These are phyloP conservation scores for Harpagus bidentatus DNA, from an alignment of 2,113 vertebrate genomes.

Conservation along the genomic window DNA sequence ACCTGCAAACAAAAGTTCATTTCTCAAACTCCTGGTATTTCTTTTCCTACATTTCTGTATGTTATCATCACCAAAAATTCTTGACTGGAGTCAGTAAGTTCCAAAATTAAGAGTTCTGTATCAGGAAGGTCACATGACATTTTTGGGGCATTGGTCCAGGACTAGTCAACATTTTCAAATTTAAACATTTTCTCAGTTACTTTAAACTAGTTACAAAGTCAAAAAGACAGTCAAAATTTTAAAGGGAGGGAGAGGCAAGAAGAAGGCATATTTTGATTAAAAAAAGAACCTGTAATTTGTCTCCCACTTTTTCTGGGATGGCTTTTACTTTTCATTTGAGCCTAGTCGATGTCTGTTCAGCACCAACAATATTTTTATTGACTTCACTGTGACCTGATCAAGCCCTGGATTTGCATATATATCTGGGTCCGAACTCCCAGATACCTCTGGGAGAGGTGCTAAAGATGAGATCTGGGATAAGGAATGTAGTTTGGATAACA, in stretches of 20 bases:
- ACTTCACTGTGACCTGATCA: background rate
- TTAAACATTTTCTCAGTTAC: conserved; percentile 19
- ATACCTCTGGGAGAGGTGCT: background rate
- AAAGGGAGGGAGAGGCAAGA: background rate
- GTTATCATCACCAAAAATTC: background rate
- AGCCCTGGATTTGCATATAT: background rate
- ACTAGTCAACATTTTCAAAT: background rate
- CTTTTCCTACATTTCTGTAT: background rate
- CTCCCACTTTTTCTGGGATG: background rate
- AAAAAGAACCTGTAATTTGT: background rate
- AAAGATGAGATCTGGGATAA: conserved; percentile 13
- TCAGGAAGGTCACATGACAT: background rate
- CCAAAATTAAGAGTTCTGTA: background rate
- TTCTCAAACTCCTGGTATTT: background rate
- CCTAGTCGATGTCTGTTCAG: background rate
- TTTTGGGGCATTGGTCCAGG: background rate
- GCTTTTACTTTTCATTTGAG: background rate
- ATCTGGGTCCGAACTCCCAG: background rate
- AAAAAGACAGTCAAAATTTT: background rate
- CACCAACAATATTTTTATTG: background rate
- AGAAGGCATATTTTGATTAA: background rate
- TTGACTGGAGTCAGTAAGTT: background rate
- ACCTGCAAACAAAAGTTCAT: background rate
- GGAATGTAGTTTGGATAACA: conserved; percentile 23
- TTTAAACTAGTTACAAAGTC: background rate